These are phyloP conservation scores for Drosophila yakuba DNA, from an alignment of 1,140 invertebrate genomes.

Conservation along the genomic window DNA sequence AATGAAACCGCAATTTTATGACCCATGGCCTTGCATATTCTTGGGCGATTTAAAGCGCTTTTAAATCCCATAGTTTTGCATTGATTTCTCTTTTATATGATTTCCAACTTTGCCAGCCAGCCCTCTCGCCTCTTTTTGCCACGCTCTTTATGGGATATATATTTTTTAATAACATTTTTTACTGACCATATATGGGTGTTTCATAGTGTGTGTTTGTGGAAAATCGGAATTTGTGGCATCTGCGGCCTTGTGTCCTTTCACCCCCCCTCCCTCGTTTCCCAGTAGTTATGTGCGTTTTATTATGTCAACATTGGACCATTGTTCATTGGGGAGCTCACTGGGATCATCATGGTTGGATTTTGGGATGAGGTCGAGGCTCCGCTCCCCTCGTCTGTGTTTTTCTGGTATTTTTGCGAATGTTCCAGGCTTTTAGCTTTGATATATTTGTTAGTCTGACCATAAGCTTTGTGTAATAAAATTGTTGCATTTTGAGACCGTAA, in stretches of 20 bases:
- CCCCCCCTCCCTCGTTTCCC: slow-evolving; percentile 26
- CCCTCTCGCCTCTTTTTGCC: slow-evolving; percentile 3
- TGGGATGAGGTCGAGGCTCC: slow-evolving; percentile 24
- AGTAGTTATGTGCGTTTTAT: slow-evolving; percentile 79
- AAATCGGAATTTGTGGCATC: slow-evolving; percentile 78
- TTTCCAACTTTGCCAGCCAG: slow-evolving; percentile 59
- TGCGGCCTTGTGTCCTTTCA: slow-evolving; percentile 66
- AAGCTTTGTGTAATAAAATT: slow-evolving; percentile 72
- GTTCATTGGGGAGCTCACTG: slow-evolving; percentile 56
- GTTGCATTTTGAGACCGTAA: slow-evolving; percentile 57
- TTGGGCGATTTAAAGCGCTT: slow-evolving; percentile 74
- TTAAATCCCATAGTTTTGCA: slow-evolving; percentile 77
- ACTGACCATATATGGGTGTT: slow-evolving; percentile 45
- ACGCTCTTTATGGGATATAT: slow-evolving; percentile 52
- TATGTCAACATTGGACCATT: slow-evolving; percentile 79
- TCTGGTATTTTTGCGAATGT: slow-evolving; percentile 52
- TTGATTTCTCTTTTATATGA: slow-evolving; percentile 77
- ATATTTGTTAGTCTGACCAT: slow-evolving; percentile 76
- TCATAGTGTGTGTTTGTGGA: slow-evolving; percentile 37
- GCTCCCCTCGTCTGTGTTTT: slow-evolving; percentile 24
- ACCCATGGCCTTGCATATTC: slow-evolving; percentile 75
- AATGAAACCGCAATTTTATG: slow-evolving; percentile 73
- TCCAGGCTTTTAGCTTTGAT: slow-evolving; percentile 73
- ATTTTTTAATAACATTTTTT: slow-evolving; percentile 74
- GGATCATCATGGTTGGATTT: slow-evolving; percentile 45